Conservation (phyloP, 2,113 vertebrate genomes). For the Spermophilus dauricus region DNA sequence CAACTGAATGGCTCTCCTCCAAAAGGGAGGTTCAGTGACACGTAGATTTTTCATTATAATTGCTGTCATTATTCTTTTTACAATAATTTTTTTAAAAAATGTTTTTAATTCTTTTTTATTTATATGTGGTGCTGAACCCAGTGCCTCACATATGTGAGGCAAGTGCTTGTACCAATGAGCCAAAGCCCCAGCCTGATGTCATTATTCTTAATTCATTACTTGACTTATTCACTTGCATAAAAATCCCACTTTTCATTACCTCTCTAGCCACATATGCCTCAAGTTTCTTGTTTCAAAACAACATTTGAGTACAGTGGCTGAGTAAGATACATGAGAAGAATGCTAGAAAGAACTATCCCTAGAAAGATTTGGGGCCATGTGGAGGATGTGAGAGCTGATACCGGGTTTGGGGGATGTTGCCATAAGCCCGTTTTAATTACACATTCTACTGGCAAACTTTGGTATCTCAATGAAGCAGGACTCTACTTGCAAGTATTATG, state of each 20-base stretch:
- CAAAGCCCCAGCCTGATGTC: neutral
- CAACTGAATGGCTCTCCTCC: neutral
- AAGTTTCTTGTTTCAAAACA: conserved; percentile 12
- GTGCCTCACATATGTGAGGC: too few relatives aligned
- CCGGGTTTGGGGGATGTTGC: neutral
- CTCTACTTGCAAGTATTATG: neutral
- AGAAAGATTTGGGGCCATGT: conserved; percentile 2
- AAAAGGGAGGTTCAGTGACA: neutral
- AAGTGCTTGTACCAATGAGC: too few relatives aligned
- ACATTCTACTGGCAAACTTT: neutral
- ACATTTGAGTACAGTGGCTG: neutral
- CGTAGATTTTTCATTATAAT: neutral
- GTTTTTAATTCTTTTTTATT: too few relatives aligned
- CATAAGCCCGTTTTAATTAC: neutral
- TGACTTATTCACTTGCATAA: neutral
- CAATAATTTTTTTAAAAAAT: too few relatives aligned
- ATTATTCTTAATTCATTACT: neutral
- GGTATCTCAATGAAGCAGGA: neutral
- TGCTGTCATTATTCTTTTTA: neutral
- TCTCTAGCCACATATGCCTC: neutral
- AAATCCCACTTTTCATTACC: neutral
- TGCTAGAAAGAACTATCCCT: neutral
- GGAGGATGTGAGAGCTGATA: neutral
- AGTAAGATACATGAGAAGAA: neutral
- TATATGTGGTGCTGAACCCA: too few relatives aligned